Base-by-base conservation (phyloP, 2,888 invertebrate species). In the Seladonia tumulorum region DNA sequence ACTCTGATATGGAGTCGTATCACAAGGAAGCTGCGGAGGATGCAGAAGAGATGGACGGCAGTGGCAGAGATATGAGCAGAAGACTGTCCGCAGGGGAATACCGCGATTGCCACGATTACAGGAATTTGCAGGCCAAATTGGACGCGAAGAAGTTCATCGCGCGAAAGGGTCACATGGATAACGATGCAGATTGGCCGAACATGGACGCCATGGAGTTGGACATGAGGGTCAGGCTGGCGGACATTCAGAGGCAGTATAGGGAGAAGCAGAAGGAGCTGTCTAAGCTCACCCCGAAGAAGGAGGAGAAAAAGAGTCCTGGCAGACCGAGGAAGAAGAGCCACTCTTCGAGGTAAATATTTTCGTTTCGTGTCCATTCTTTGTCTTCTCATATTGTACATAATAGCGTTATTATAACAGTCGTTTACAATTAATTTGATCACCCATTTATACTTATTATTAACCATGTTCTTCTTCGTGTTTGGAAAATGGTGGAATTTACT, bases 201-300 rank as follows among this genome's bases (percentile, higher is more conserved):
- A 97, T 97, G 94, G 97, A 97, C 93, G 97, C 97, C 1, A 97
- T 97, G 95, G 98, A 98, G 94, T 96, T 97, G 91, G 97, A 98
- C 91, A 98, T 98, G 97, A 96, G 98, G 66, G 96, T 97, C 95
- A 96, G 97, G 82, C 94, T 98, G 85, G 97, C 98, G 39, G 98
- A 98, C 77, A 96, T 98, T 47, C 98, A 98, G 92, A 96, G 97
- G 45, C 97, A 98, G 93, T 98, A 98, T 93, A 97, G 97, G 87
- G 98, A 98, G 93, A 98, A 98, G 93, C 97, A 98, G 93, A 97
- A 97, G 49, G 98, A 98, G 94, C 95, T 98, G n/a, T 97, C 96
- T 86, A 97, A 97, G 88, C 95, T 98, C 68, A 96, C 96, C 39
- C 97, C 97, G 1, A 96, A 96, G 85, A 95, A 96, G 83, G 95